Conservation (phyloP, 2,888 invertebrate species). For the Ariolimax columbianus region DNA sequence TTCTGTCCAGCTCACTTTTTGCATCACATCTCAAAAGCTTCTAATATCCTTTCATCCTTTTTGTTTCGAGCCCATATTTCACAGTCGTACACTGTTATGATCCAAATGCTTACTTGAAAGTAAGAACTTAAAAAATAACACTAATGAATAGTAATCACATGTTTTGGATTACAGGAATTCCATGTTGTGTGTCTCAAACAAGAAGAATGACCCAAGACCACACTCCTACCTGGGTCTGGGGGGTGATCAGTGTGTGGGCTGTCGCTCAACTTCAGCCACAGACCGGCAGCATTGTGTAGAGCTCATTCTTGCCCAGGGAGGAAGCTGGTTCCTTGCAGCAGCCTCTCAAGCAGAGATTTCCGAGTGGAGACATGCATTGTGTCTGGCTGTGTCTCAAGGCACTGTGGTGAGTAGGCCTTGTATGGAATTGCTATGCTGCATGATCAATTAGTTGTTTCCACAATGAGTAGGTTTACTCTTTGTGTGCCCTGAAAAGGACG, state of each 20-base stretch:
- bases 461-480: too few species aligned
- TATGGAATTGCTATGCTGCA: too few species aligned
- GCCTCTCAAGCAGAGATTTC: constrained; percentile 91
- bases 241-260: constrained; percentile 86
- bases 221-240: constrained; percentile 85
- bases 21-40: too few species aligned
- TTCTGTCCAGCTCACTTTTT: too few species aligned
- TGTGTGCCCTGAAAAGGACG: too few species aligned
- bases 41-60: too few species aligned
- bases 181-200: constrained; percentile 87
- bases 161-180: constrained; percentile 83
- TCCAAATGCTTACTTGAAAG: too few species aligned
- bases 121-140: too few species aligned
- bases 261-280: constrained; percentile 84
- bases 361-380: constrained; percentile 90
- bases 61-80: too few species aligned
- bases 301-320: constrained; percentile 83
- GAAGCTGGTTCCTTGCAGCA: constrained; percentile 85
- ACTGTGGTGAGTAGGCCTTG: constrained; percentile 58
- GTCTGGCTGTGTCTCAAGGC: constrained; percentile 77
- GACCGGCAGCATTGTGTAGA: constrained; percentile 91
- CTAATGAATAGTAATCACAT: too few species aligned
- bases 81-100: too few species aligned
- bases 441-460: too few species aligned
- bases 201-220: constrained; percentile 83